Conservation (phyloP, 2,113 vertebrate species). For the Crotalus horridus region DNA sequence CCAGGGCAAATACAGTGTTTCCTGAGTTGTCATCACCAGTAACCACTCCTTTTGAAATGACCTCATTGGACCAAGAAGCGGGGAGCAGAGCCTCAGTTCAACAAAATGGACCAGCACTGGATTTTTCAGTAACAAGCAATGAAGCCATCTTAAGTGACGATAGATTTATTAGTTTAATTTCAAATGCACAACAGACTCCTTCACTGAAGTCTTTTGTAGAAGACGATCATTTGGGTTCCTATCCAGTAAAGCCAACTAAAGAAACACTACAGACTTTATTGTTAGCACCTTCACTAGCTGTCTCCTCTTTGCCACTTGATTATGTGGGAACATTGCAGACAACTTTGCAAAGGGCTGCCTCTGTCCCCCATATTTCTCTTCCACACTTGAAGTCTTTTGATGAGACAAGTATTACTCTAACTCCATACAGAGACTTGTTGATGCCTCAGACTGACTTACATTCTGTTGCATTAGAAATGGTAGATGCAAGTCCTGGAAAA, state of each 20-base stretch:
- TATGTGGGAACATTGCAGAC: constrained; percentile 44
- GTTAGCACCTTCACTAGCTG: constrained; percentile 51
- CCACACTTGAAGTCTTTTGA: constrained; percentile 31
- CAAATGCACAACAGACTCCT: constrained; percentile 62
- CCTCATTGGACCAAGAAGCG: constrained; percentile 50
- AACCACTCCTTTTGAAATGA: constrained; percentile 48
- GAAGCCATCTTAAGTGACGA: constrained; percentile 51
- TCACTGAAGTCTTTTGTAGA: constrained; percentile 45
- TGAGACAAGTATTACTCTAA: constrained; percentile 31
- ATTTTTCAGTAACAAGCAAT: constrained; percentile 50
- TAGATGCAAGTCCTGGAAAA: neutral
- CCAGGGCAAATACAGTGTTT: constrained; percentile 55
- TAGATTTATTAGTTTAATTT: constrained; percentile 67
- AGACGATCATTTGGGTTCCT: constrained; percentile 33
- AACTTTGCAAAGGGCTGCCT: neutral
- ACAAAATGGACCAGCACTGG: constrained; percentile 4
- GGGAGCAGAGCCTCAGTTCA: constrained; percentile 34
- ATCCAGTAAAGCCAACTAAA: constrained; percentile 43
- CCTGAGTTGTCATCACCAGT: constrained; percentile 43
- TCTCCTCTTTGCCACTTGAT: constrained; percentile 18
- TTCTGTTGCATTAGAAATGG: constrained; percentile 23
- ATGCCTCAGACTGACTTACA: constrained; percentile 51
- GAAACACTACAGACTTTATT: constrained; percentile 34
- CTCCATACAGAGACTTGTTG: constrained; percentile 47
- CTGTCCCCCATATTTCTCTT: neutral